Percentiles rank a stretch among this genome's conserved stretches.
Conservation (phyloP, 2,888 invertebrate genomes). For the Neoascia interrupta region DNA sequence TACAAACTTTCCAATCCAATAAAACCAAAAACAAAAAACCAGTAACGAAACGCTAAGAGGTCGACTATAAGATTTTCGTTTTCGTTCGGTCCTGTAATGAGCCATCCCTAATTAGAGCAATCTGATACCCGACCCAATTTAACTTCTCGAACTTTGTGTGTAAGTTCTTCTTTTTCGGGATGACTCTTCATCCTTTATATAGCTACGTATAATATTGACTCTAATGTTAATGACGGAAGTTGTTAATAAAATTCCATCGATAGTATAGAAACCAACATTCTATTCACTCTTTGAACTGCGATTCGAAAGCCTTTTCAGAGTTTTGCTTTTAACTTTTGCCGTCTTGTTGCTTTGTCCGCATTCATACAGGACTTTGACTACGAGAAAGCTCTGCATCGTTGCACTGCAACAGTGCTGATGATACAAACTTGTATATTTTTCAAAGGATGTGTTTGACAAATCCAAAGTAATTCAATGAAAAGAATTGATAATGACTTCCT, state of each 20-base stretch:
- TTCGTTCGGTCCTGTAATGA: slow-evolving; percentile 46
- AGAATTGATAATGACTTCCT: not conserved
- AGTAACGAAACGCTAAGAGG: slow-evolving; percentile 3
- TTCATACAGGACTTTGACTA: too few species aligned
- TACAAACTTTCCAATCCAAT: slow-evolving; percentile 62
- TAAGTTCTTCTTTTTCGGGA: slow-evolving; percentile 12
- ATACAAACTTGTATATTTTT: too few species aligned
- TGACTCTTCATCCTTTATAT: not conserved
- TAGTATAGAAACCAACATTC: slow-evolving; percentile 24
- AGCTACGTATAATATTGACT: slow-evolving; percentile 35
- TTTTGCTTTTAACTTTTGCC: too few species aligned
- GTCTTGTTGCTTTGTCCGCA: too few species aligned
- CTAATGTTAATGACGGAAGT: slow-evolving; percentile 63
- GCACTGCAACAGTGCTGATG: too few species aligned
- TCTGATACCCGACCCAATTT: slow-evolving; percentile 66
- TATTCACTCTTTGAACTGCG: too few species aligned
- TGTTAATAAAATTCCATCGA: slow-evolving; percentile 51
- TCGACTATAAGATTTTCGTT: not conserved
- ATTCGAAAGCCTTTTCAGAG: too few species aligned
- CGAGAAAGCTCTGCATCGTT: too few species aligned
- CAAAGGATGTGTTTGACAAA: too few species aligned
- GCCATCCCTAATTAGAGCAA: slow-evolving; percentile 65
- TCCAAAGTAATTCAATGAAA: too few species aligned
- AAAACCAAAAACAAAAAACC: slow-evolving; percentile 16
- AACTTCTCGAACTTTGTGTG: slow-evolving; percentile 50